Base-by-base conservation (phyloP, 1,140 invertebrate genomes). In the Tribolium madens region DNA sequence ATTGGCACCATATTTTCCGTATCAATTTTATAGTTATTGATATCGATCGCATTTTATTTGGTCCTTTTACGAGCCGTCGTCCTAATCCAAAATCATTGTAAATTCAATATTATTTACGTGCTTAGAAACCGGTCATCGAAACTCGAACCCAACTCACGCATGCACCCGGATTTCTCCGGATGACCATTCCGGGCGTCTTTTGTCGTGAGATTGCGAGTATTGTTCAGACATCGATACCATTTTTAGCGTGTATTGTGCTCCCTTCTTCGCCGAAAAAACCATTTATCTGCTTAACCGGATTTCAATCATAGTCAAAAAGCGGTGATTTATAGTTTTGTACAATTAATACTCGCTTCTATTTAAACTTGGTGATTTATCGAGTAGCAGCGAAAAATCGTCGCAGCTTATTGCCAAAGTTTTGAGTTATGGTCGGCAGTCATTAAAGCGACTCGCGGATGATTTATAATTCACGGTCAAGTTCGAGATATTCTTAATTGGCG, bases 201-300 rank as follows among this genome's bases (percentile, higher is more conserved):
- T 74, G 76, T 74, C 12, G 53, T 21, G 75, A 76, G 68, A 79
- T 78, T 78, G 60, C 50, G 53, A 18, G 50, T 68, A 75, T 78
- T 78, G 77, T 78, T 75, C 77, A 21, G 77, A 75, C 73, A 76
- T 33, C 77, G 77, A 76, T 76, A 76, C 73, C 48, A 47, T 75
- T 78, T 78, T 78, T 76, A 64, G 21, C 36, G 47, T 31, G 73
- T 64, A 78, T 78, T 78, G 77, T 78, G 73, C 52, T 71, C 68
- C 33, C 12, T 75, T 69, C 60, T 68, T 12, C 57, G 17, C 18
- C 52, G 57, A 77, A 77, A 73, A 53, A 48, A 74, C 64, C 76
- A 77, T 77, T 77, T 77, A 77, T 77, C 76, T 77, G 73, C 72
- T 77, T 77, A 77, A 74, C 76, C 50, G 57, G 50, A 68, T 70